phyloP scores from a whole-genome alignment of 1,140 invertebrate species.

The Callitettix versicolor region DNA sequence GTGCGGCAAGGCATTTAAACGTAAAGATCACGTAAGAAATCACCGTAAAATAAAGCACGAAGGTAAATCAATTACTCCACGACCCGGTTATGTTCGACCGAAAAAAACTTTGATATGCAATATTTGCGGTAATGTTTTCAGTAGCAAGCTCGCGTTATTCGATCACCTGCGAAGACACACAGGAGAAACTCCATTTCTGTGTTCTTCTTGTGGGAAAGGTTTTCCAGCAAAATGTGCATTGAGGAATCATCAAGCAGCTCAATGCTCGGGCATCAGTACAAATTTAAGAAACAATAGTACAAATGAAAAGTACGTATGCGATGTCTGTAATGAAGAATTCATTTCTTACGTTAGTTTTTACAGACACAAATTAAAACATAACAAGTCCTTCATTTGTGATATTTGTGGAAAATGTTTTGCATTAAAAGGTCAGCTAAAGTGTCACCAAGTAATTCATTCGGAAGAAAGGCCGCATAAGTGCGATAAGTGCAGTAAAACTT shows the following conservation, averaged over 20 bases:
- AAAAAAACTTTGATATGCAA: constrained; percentile 20
- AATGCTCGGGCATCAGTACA: background rate
- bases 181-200: background rate
- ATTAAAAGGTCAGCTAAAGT: constrained; percentile 23
- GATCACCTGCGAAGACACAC: constrained; percentile 13
- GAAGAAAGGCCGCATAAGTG: constrained; percentile 37
- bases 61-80: background rate
- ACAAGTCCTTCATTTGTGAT: constrained; percentile 16
- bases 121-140: constrained; percentile 16
- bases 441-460: constrained; percentile 29
- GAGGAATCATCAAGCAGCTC: background rate
- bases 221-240: constrained; percentile 1
- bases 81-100: background rate
- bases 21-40: constrained; percentile 3
- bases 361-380: constrained; percentile 19
- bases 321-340: constrained; percentile 3
- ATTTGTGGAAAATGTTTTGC: constrained; percentile 18
- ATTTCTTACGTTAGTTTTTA: constrained; percentile 4
- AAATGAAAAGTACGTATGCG: constrained; percentile 10
- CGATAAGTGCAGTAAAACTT: constrained; percentile 33
- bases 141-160: constrained; percentile 17
- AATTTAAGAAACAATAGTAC: constrained; percentile 5
- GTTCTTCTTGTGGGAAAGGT: background rate
- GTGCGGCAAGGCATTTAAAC: constrained; percentile 4
- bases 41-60: constrained; percentile 9